These are phyloP conservation scores for Leucoraja ocellata DNA, from an alignment of 2,797 vertebrate genomes.

Conservation along the genomic window DNA sequence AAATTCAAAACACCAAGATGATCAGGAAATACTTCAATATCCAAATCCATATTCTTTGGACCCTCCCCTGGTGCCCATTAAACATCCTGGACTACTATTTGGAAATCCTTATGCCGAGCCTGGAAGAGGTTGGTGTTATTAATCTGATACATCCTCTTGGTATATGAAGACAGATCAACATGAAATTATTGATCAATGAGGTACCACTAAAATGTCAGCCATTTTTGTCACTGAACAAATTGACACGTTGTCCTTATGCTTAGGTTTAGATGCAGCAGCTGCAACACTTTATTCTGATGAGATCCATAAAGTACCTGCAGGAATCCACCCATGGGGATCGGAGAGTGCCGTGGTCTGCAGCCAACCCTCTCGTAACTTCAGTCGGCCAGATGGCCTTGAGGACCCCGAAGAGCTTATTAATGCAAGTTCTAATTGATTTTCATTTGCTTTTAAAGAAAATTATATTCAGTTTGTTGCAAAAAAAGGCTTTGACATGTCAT, in stretches of 20 bases:
- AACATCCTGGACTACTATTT: slow-evolving; percentile 76
- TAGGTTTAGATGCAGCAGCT: slow-evolving; percentile 73
- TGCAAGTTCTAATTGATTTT: slow-evolving; percentile 53
- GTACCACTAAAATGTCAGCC: not conserved
- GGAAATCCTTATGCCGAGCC: slow-evolving; percentile 82
- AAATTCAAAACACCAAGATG: slow-evolving; percentile 55
- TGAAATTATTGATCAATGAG: not conserved
- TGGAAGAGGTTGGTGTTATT: slow-evolving; percentile 59
- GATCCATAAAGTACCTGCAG: slow-evolving; percentile 78
- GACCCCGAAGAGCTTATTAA: slow-evolving; percentile 76
- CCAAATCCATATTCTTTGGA: slow-evolving; percentile 71
- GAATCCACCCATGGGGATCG: slow-evolving; percentile 72
- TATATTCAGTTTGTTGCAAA: slow-evolving; percentile 3
- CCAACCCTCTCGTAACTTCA: slow-evolving; percentile 88
- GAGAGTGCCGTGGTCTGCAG: slow-evolving; percentile 92
- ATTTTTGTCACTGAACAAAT: not conserved
- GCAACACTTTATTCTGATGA: slow-evolving; percentile 85
- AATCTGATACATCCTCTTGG: slow-evolving; percentile 28
- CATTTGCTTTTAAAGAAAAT: slow-evolving; percentile 25
- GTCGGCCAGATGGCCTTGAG: slow-evolving; percentile 85
- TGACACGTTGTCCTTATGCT: not conserved
- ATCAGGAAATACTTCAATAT: slow-evolving; percentile 64
- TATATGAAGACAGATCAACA: not conserved
- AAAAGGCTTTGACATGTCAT: not conserved
- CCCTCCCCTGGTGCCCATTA: slow-evolving; percentile 66